Evolutionary conservation across 2,113 vertebrate species (phyloP).

Genomic region (Rhabdomys dilectus): DNA sequence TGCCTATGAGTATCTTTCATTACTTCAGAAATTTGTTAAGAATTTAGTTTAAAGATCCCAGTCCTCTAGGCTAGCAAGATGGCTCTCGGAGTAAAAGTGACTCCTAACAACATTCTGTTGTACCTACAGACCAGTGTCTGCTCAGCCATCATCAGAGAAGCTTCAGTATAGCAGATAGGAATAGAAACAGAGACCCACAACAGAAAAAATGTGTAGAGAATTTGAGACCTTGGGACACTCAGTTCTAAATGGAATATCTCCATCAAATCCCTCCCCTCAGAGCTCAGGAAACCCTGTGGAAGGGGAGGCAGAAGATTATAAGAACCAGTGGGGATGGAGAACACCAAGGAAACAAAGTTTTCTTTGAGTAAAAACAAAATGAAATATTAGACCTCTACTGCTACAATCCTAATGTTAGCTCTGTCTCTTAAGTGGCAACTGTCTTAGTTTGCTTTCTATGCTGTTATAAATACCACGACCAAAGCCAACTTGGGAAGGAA

Average conservation of each 20-base stretch:
- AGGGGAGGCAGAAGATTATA: not conserved
- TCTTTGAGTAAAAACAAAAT: not conserved
- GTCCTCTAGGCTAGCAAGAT: not conserved
- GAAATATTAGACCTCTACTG: not conserved
- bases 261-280: not conserved
- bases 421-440: not conserved
- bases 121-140: not conserved
- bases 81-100: not conserved
- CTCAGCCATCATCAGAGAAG: not conserved
- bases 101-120: not conserved
- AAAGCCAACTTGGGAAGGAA: not conserved
- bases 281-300: not conserved
- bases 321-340: not conserved
- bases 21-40: slow-evolving; percentile 32
- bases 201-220: not conserved
- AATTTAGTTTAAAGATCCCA: not conserved
- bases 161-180: not conserved
- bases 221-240: not conserved
- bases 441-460: not conserved
- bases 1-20: not conserved
- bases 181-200: not conserved
- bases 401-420: not conserved
- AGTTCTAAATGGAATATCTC: not conserved
- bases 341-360: not conserved
- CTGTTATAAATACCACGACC: not conserved